Evolutionary conservation across 2,888 invertebrate genomes (phyloP).

Genomic region (Lacanobia wlatinum): DNA sequence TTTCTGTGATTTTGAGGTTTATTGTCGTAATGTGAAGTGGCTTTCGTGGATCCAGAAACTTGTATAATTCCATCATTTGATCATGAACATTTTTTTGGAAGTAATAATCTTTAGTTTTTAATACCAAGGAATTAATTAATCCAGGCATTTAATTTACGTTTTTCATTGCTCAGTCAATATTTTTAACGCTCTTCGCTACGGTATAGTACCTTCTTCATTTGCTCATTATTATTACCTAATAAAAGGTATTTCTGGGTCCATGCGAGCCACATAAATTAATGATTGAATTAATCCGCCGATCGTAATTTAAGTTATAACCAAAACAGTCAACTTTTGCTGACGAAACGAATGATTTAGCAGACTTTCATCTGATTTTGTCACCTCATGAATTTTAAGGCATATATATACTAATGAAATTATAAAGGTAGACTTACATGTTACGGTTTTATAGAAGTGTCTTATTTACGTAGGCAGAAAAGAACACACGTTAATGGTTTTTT

Average conservation of each 20-base stretch:
- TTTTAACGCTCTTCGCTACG: background rate
- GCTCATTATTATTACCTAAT: background rate
- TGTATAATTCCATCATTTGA: background rate
- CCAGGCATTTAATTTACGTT: background rate
- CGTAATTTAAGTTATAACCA: slow-evolving; percentile 68
- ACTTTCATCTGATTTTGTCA: slow-evolving; percentile 26
- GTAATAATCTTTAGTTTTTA: background rate
- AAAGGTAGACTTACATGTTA: slow-evolving; percentile 37
- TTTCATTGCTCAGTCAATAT: background rate
- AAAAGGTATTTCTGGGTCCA: slow-evolving; percentile 23
- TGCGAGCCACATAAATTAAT: slow-evolving; percentile 47
- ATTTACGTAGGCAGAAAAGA: background rate
- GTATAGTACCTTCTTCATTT: background rate
- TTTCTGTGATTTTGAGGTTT: slow-evolving; percentile 61
- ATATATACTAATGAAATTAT: slow-evolving; percentile 9
- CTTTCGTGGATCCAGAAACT: slow-evolving; percentile 32
- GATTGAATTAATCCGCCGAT: slow-evolving; percentile 74
- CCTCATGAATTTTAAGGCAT: slow-evolving; percentile 40
- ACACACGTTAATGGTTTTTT: too few relatives aligned
- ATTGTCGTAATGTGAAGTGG: slow-evolving; percentile 55
- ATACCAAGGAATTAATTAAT: background rate
- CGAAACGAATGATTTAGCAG: slow-evolving; percentile 32
- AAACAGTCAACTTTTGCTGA: slow-evolving; percentile 50
- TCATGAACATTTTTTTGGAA: background rate
- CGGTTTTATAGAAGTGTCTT: slow-evolving; percentile 45